Conservation (phyloP, 2,113 vertebrate species). For the Gambusia holbrooki region DNA sequence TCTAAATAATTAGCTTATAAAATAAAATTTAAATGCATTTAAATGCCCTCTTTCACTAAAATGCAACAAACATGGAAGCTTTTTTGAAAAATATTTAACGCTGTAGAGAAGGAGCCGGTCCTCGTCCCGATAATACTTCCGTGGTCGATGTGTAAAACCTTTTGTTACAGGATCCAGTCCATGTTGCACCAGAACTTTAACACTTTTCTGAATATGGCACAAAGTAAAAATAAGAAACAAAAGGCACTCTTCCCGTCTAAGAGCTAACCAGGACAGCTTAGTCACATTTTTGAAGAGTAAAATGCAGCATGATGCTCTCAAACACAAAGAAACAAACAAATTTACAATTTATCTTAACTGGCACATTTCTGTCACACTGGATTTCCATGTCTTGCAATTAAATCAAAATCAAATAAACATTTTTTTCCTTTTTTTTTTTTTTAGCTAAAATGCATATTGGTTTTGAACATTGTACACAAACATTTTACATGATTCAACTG, state of each 20-base stretch:
- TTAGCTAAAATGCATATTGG: conserved; percentile 11
- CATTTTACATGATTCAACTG: conserved; percentile 19
- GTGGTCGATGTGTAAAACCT: conserved; percentile 39
- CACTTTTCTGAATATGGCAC: conserved; percentile 23
- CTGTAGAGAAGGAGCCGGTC: conserved; percentile 63
- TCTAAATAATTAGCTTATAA: conserved; percentile 24
- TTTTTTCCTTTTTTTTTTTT: not conserved
- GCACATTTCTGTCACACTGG: conserved; percentile 7
- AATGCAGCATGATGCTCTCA: conserved; percentile 12
- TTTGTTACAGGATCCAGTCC: conserved; percentile 65
- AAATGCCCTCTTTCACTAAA: conserved; percentile 4
- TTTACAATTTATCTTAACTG: conserved; percentile 4
- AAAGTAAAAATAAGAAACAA: conserved; percentile 20
- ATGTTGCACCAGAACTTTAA: conserved; percentile 29
- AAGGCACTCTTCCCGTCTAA: conserved; percentile 18
- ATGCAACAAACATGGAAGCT: conserved; percentile 16
- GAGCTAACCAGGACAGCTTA: conserved; percentile 30
- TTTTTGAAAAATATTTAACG: conserved; percentile 45
- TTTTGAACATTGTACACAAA: conserved; percentile 15
- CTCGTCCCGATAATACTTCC: conserved; percentile 48
- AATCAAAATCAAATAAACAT: not conserved
- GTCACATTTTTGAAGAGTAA: conserved; percentile 21
- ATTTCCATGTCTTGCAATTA: conserved; percentile 10
- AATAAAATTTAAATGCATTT: conserved; percentile 3
- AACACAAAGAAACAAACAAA: conserved; percentile 16